These are phyloP conservation scores for Melipona quadrifasciata DNA, from an alignment of 1,140 invertebrate species.

Conservation along the genomic window DNA sequence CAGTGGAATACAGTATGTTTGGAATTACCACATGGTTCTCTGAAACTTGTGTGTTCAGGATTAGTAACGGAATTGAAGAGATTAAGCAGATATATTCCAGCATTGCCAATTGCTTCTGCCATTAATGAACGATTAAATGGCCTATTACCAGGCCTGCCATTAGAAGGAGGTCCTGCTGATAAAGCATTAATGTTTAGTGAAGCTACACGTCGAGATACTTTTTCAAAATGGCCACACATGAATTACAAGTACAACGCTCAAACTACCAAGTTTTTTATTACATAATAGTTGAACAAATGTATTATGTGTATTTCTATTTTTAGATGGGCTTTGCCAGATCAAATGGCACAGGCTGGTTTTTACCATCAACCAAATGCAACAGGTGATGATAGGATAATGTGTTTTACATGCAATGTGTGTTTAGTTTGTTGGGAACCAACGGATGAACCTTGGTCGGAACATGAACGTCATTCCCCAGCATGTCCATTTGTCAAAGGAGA, in stretches of 20 bases:
- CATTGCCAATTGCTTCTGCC: conserved; percentile 93
- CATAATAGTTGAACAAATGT: conserved; percentile 2
- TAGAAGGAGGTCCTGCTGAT: conserved; percentile 82
- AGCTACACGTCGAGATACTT: conserved; percentile 93
- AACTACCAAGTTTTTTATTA: not conserved
- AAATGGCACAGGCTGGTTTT: conserved; percentile 98
- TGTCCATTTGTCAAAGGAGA: conserved; percentile 97
- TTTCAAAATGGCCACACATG: conserved; percentile 97
- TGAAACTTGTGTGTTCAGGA: conserved; percentile 89
- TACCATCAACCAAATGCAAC: conserved; percentile 95
- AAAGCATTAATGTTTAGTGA: conserved; percentile 94
- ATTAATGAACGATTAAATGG: conserved; percentile 92
- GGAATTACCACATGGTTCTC: conserved; percentile 88
- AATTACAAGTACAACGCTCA: conserved; percentile 91
- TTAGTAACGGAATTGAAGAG: conserved; percentile 91
- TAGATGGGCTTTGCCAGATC: conserved; percentile 96
- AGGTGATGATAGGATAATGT: conserved; percentile 96
- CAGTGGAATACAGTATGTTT: conserved; percentile 96
- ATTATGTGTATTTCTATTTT: conserved; percentile 54
- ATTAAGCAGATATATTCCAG: conserved; percentile 91
- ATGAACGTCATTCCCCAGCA: conserved; percentile 95
- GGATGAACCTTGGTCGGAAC: conserved; percentile 97
- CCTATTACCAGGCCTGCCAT: conserved; percentile 83
- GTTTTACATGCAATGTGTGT: conserved; percentile 96
- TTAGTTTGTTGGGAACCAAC: conserved; percentile 97